Conservation (phyloP, 2,888 invertebrate species). For the Spilarctia lutea region DNA sequence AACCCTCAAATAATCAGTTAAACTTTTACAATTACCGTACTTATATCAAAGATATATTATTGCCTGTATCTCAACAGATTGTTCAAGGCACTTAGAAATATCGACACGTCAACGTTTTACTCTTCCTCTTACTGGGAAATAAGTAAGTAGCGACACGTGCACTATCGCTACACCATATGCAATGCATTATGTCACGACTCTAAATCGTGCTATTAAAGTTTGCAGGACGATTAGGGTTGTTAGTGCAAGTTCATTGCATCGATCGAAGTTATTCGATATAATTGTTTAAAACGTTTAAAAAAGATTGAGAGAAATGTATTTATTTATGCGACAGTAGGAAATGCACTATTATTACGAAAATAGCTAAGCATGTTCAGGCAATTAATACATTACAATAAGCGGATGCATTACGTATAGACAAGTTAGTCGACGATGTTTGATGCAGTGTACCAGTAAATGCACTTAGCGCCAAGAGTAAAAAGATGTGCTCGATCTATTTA, state of each 20-base stretch:
- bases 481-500: slow-evolving; percentile 80
- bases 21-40: neutral
- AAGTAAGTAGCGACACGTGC: slow-evolving; percentile 21
- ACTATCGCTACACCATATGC: slow-evolving; percentile 17
- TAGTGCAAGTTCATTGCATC: neutral
- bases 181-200: slow-evolving; percentile 10
- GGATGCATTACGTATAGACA: slow-evolving; percentile 43
- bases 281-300: neutral
- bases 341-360: slow-evolving; percentile 1
- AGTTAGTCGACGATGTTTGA: slow-evolving; percentile 53
- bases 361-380: slow-evolving; percentile 19
- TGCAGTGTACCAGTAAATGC: slow-evolving; percentile 81
- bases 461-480: slow-evolving; percentile 81
- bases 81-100: slow-evolving; percentile 18
- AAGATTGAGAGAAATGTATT: neutral
- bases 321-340: neutral
- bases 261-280: neutral
- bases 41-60: neutral
- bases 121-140: slow-evolving; percentile 21
- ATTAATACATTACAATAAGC: slow-evolving; percentile 48
- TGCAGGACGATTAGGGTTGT: slow-evolving; percentile 2
- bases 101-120: slow-evolving; percentile 15
- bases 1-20: neutral
- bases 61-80: slow-evolving; percentile 1
- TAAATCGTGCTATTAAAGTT: slow-evolving; percentile 16